Evolutionary conservation across 2,113 vertebrate genomes (phyloP).

Genomic region (Corythoichthys haematopterus): DNA sequence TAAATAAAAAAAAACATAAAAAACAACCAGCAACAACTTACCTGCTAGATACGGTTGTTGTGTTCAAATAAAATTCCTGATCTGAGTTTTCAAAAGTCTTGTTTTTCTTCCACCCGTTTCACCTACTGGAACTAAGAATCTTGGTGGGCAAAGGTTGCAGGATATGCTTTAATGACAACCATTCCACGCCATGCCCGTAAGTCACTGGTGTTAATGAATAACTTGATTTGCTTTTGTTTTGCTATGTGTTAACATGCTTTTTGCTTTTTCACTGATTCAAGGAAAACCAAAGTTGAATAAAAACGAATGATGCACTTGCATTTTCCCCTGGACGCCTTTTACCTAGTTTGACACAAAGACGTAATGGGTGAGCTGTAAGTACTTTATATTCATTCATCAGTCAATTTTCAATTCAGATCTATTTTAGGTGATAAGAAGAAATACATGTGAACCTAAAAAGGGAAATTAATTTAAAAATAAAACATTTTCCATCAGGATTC

Average conservation of each 20-base stretch:
- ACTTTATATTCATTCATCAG: no score
- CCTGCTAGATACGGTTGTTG: not conserved
- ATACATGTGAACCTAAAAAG: no score
- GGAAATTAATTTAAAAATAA: no score
- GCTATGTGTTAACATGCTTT: not conserved
- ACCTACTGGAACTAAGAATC: not conserved
- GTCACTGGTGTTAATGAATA: constrained; percentile 7
- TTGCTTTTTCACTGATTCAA: not conserved
- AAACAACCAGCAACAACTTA: not conserved
- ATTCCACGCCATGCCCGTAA: not conserved
- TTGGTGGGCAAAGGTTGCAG: not conserved
- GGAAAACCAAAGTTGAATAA: not conserved
- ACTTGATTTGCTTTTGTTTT: not conserved
- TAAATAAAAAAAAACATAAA: not conserved
- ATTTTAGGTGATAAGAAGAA: no score
- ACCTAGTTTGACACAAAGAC: no score
- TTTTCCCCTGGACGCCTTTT: no score
- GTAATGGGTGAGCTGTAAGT: no score
- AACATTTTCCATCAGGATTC: no score
- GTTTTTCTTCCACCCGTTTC: not conserved
- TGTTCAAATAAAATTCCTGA: no score
- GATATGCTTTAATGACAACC: not conserved
- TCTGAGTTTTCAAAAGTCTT: not conserved
- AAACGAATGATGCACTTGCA: no score
- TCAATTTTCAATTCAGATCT: no score